Conservation (phyloP, 2,888 invertebrate species). For the Villa cingulata region DNA sequence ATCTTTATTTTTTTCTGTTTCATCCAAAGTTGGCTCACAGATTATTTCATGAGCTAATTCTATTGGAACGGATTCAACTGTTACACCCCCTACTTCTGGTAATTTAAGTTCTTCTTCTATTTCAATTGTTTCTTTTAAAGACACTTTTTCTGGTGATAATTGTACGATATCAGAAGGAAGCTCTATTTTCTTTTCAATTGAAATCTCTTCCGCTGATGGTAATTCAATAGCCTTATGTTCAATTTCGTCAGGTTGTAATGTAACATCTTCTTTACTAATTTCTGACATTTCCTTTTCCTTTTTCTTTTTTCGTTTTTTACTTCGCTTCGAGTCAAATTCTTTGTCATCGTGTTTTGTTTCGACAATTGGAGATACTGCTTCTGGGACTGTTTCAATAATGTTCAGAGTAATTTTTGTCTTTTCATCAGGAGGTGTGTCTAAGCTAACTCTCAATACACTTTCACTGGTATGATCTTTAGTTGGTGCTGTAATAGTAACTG, state of each 20-base stretch:
- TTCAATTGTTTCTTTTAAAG: background rate
- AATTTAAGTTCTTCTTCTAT: background rate
- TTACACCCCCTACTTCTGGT: background rate
- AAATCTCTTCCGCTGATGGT: background rate
- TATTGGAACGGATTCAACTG: conserved; percentile 20
- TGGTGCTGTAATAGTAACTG: conserved; percentile 28
- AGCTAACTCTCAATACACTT: conserved; percentile 26
- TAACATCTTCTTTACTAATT: conserved; percentile 12
- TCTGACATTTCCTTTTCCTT: conserved; percentile 32
- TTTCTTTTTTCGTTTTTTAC: conserved; percentile 52
- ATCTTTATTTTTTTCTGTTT: conserved; percentile 15
- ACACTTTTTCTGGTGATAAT: conserved; percentile 11
- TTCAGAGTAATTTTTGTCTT: conserved; percentile 28
- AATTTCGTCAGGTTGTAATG: conserved; percentile 6
- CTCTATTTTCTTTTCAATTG: background rate
- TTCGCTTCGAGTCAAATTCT: conserved; percentile 31
- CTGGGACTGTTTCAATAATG: conserved; percentile 27
- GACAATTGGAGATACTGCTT: background rate
- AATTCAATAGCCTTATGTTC: background rate
- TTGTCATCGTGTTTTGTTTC: conserved; percentile 17
- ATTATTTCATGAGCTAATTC: conserved; percentile 43
- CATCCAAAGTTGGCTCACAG: conserved; percentile 52
- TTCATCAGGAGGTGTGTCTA: conserved; percentile 16
- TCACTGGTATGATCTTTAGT: conserved; percentile 33
- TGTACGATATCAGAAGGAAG: background rate